Conservation (phyloP, 2,888 invertebrate genomes). For the Drosophila parthenogenetica region DNA sequence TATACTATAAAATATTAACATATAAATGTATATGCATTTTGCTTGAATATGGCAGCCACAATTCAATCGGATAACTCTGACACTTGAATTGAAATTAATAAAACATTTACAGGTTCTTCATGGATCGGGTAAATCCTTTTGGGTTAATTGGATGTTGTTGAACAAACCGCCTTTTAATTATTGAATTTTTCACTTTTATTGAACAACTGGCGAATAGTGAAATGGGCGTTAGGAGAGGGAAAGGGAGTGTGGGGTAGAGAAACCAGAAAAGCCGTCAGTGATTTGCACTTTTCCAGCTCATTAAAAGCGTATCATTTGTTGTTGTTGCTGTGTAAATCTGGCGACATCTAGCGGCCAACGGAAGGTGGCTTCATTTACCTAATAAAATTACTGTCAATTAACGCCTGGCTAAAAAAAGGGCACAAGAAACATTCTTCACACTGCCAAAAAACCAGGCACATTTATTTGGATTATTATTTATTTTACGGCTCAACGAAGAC, state of each 20-base stretch:
- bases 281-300: conserved; percentile 81
- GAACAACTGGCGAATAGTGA: conserved; percentile 13
- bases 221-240: not conserved
- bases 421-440: not conserved
- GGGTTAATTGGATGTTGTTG: conserved; percentile 54
- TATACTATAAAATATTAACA: not conserved
- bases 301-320: conserved; percentile 78
- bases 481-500: conserved; percentile 51
- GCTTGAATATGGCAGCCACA: not conserved
- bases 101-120: conserved; percentile 28
- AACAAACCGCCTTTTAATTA: conserved; percentile 56
- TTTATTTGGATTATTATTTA: conserved; percentile 80
- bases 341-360: conserved; percentile 49
- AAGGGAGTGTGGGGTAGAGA: not conserved
- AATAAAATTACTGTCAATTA: conserved; percentile 81
- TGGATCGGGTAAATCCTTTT: conserved; percentile 33
- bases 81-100: conserved; percentile 37
- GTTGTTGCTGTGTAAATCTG: conserved; percentile 56
- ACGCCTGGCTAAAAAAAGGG: conserved; percentile 38
- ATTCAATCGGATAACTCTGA: conserved; percentile 9
- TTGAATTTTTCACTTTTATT: conserved; percentile 48
- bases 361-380: conserved; percentile 65
- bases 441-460: conserved; percentile 38
- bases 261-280: conserved; percentile 59
- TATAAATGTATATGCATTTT: not conserved